These are phyloP conservation scores for Melipona beecheii DNA, from an alignment of 2,888 invertebrate species.

Conservation along the genomic window DNA sequence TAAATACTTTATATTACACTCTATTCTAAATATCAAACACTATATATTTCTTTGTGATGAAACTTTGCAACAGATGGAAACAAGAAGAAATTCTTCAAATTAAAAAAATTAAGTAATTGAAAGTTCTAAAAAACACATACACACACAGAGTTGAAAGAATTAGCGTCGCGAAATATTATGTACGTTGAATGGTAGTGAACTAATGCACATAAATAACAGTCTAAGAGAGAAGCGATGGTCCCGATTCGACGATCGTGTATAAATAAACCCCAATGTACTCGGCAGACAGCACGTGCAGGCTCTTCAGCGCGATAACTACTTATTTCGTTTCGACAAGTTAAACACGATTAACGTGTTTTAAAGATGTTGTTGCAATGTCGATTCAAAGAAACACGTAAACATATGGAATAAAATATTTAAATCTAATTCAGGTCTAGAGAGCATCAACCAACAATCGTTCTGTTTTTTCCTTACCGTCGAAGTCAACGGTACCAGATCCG, in stretches of 20 bases:
- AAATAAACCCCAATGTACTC: constrained; percentile 44
- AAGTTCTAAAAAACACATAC: too few species aligned
- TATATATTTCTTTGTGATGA: background rate
- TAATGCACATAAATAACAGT: constrained; percentile 2
- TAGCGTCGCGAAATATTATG: constrained; percentile 22
- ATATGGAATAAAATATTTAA: background rate
- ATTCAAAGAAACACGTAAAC: background rate
- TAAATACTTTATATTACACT: too few species aligned
- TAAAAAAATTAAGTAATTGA: background rate
- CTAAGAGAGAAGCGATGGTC: constrained; percentile 16
- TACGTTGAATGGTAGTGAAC: constrained; percentile 33
- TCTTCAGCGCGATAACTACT: constrained; percentile 32
- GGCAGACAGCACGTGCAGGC: constrained; percentile 7
- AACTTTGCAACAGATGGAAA: background rate
- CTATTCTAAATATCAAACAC: background rate
- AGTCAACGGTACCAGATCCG: constrained; percentile 99
- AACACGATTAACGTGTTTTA: background rate
- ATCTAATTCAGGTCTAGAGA: too few species aligned
- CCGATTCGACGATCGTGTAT: constrained; percentile 33
- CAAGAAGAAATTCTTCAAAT: background rate
- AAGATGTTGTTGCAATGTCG: background rate
- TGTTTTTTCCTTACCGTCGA: constrained; percentile 91
- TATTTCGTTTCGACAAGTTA: constrained; percentile 5
- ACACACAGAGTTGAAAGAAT: background rate
- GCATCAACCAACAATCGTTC: background rate